Evolutionary conservation across 1,140 invertebrate genomes (phyloP).

Genomic region (Eriosoma lanigerum): DNA sequence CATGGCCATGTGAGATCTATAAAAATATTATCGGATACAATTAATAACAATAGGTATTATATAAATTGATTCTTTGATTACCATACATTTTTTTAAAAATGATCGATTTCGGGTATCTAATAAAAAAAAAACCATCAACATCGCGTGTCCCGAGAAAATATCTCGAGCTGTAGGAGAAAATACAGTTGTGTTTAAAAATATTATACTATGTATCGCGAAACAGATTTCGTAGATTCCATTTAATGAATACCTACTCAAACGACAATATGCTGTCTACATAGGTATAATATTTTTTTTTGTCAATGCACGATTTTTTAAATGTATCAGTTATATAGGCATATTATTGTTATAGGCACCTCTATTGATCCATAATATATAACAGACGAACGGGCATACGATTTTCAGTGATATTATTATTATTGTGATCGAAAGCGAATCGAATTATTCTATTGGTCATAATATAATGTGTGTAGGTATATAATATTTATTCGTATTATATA

Average conservation of each 20-base stretch:
- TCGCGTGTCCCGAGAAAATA: neutral
- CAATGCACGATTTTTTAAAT: too few relatives aligned
- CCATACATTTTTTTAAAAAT: too few relatives aligned
- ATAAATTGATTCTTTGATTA: too few relatives aligned
- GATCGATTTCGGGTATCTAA: too few relatives aligned
- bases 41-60: too few relatives aligned
- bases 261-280: neutral
- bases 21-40: too few relatives aligned
- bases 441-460: neutral
- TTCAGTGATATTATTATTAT: neutral
- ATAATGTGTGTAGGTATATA: neutral
- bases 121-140: neutral
- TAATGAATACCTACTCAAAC: neutral
- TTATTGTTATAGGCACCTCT: too few relatives aligned
- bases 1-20: too few relatives aligned
- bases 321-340: too few relatives aligned
- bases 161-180: neutral
- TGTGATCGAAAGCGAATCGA: slow-evolving; percentile 1
- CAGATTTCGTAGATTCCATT: neutral
- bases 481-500: neutral
- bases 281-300: neutral
- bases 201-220: neutral
- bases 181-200: neutral
- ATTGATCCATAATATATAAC: too few relatives aligned
- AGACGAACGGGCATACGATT: neutral